Conservation (phyloP, 2,113 vertebrate genomes). For the Agapornis roseicollis region DNA sequence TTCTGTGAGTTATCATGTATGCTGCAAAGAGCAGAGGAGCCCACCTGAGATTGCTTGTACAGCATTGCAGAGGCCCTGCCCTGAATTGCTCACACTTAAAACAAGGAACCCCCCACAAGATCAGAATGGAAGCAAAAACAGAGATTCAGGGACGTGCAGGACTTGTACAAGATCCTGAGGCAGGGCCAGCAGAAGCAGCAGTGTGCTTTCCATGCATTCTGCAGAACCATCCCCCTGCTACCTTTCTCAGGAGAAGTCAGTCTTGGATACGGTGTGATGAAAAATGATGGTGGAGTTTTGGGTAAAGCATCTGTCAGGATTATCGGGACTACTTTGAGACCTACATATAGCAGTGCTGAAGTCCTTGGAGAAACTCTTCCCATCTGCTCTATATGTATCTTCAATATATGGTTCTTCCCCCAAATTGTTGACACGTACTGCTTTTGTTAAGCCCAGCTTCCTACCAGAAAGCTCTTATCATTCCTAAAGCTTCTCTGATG, state of each 20-base stretch:
- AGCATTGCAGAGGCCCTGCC: not conserved
- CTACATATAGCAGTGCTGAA: not conserved
- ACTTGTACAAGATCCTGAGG: not conserved
- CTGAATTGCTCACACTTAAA: not conserved
- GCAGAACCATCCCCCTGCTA: not conserved
- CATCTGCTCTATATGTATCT: not conserved
- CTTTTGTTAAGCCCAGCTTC: not conserved
- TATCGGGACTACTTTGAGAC: not conserved
- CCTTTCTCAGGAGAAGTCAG: not conserved
- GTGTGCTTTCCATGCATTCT: not conserved
- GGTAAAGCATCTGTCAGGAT: not conserved
- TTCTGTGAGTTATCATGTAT: not conserved
- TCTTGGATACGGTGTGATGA: not conserved
- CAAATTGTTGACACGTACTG: fast-evolving
- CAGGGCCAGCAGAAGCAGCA: not conserved
- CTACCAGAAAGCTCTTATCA: not conserved
- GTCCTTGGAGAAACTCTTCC: not conserved
- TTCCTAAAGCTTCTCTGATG: not conserved
- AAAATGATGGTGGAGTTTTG: not conserved
- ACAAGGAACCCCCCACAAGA: not conserved
- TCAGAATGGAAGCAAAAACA: not conserved
- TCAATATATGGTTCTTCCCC: not conserved
- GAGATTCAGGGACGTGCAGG: not conserved
- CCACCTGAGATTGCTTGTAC: not conserved
- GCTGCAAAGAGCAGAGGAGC: not conserved